phyloP scores from a whole-genome alignment of 2,113 vertebrate genomes.

The Nesoenas mayeri region DNA sequence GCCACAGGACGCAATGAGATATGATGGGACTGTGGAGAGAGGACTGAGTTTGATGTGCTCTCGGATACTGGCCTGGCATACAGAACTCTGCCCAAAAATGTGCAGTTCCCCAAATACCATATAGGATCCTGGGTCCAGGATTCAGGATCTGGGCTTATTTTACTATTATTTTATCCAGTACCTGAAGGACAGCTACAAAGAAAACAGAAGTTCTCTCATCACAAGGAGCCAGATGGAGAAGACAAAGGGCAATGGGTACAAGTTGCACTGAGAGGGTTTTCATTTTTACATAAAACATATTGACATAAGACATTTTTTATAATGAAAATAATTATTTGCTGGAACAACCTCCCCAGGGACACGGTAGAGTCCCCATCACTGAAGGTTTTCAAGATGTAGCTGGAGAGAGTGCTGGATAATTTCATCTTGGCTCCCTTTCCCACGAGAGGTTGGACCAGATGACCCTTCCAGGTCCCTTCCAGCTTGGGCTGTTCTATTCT shows the following conservation, averaged over 20 bases:
- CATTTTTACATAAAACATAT: fast-evolving
- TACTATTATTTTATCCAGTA: not conserved
- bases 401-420: no score
- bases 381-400: fast-evolving
- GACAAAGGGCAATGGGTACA: not conserved
- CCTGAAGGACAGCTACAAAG: not conserved
- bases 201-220: not conserved
- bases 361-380: not conserved
- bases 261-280: not conserved
- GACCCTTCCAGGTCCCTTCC: not conserved
- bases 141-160: not conserved
- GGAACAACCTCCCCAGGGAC: not conserved
- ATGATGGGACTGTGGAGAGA: not conserved
- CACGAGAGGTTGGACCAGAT: not conserved
- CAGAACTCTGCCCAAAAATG: not conserved
- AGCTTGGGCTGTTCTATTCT: not conserved
- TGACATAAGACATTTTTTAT: not conserved
- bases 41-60: not conserved
- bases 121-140: not conserved
- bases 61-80: not conserved
- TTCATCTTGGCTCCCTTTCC: not conserved
- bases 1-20: not conserved
- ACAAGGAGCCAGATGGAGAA: not conserved
- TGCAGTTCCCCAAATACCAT: not conserved
- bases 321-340: not conserved